phyloP scores from a whole-genome alignment of 2,888 invertebrate genomes.

The Oasisia sp. region DNA sequence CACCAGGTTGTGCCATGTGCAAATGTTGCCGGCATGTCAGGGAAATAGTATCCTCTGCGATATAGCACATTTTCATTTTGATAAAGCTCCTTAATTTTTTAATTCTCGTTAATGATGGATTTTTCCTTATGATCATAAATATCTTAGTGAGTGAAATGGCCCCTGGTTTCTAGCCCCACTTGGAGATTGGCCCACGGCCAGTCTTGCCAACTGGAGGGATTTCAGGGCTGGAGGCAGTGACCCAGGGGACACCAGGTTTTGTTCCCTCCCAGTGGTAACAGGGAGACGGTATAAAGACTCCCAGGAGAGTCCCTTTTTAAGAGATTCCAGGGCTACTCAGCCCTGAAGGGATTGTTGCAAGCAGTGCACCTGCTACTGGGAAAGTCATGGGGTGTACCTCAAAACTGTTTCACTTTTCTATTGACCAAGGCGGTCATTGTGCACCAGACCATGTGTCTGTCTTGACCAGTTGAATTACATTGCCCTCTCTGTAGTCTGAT shows the following conservation, averaged over 20 bases:
- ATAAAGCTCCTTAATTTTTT: not conserved
- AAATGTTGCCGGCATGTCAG: not conserved
- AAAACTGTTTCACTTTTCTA: no score
- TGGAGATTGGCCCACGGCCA: not conserved
- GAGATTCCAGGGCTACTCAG: constrained; percentile 14
- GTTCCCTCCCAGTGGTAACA: not conserved
- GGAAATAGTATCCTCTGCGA: constrained; percentile 21
- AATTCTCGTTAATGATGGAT: not conserved
- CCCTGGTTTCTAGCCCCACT: constrained; percentile 17
- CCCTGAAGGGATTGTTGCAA: constrained; percentile 11
- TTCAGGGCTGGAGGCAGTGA: constrained; percentile 9
- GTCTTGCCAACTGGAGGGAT: not conserved
- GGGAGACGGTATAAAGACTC: not conserved
- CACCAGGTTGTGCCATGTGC: not conserved
- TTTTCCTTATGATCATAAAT: not conserved
- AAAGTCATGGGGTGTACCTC: no score
- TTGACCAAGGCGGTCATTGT: no score
- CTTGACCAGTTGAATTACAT: not conserved
- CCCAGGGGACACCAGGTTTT: constrained; percentile 2
- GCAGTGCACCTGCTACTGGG: no score
- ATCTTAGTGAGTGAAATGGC: not conserved
- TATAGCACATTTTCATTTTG: not conserved
- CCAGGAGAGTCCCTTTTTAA: not conserved
- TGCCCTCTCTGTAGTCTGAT: not conserved
- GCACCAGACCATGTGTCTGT: no score